These are phyloP conservation scores for Leguminivora glycinivorella DNA, from an alignment of 1,140 invertebrate species.

Conservation along the genomic window DNA sequence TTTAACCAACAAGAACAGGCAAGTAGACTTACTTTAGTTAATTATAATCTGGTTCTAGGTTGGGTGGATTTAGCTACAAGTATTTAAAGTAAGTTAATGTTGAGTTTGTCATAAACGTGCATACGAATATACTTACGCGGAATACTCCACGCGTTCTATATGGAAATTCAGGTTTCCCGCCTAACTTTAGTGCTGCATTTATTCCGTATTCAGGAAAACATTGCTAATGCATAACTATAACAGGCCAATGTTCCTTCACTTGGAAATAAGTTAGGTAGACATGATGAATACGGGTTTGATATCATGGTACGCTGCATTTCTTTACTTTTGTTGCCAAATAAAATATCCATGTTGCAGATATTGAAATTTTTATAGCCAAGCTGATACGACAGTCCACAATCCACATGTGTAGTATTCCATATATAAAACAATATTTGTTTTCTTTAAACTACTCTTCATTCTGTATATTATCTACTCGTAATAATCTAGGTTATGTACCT, in stretches of 20 bases:
- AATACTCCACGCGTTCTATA: slow-evolving; percentile 20
- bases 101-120: neutral
- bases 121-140: neutral
- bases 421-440: too few relatives aligned
- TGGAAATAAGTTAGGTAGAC: neutral
- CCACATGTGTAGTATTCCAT: too few relatives aligned
- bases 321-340: neutral
- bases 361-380: too few relatives aligned
- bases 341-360: neutral
- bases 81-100: neutral
- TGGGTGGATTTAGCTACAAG: too few relatives aligned
- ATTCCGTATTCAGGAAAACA: slow-evolving; percentile 18
- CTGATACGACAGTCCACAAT: too few relatives aligned
- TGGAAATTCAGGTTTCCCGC: slow-evolving; percentile 5
- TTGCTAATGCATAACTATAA: slow-evolving; percentile 10
- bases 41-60: too few relatives aligned
- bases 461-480: too few relatives aligned
- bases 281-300: neutral
- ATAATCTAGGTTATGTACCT: too few relatives aligned
- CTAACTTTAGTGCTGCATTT: slow-evolving; percentile 9
- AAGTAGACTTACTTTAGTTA: too few relatives aligned
- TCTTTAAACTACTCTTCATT: too few relatives aligned
- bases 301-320: neutral
- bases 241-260: neutral
- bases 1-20: too few relatives aligned